Evolutionary conservation across 1,140 invertebrate genomes (phyloP).

Genomic region (Drosophila hydei): DNA sequence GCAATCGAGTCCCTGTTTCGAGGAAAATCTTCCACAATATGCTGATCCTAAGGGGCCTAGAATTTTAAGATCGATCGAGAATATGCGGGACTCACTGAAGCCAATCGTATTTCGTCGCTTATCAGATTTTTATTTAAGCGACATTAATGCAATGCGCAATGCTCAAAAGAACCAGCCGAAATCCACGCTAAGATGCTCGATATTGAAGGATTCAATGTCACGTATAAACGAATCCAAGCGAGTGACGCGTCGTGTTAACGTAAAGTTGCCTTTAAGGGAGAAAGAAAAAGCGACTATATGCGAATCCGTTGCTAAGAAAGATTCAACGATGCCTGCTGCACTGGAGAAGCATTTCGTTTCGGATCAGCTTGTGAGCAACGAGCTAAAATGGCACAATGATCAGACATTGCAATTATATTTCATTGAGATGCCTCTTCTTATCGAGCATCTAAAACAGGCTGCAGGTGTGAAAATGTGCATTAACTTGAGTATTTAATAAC

Average conservation of each 20-base stretch:
- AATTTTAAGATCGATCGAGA: constrained; percentile 16
- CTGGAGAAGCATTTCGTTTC: constrained; percentile 50
- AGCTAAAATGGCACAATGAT: constrained; percentile 26
- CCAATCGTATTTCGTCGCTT: constrained; percentile 3
- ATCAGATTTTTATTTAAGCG: background rate
- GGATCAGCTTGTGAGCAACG: constrained; percentile 41
- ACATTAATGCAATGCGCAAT: background rate
- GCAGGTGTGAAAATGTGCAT: constrained; percentile 15
- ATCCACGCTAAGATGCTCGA: too few species aligned
- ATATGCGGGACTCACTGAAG: constrained; percentile 11
- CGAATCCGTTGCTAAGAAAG: background rate
- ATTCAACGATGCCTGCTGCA: background rate
- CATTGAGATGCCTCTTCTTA: constrained; percentile 11
- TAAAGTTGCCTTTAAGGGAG: background rate
- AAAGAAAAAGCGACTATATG: background rate
- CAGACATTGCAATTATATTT: constrained; percentile 14
- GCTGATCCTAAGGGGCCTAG: background rate
- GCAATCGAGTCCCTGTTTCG: background rate
- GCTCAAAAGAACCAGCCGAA: background rate
- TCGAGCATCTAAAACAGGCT: constrained; percentile 49
- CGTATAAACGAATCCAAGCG: constrained; percentile 25
- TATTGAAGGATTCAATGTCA: constrained; percentile 25
- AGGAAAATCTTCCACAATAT: too few species aligned
- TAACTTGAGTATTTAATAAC: background rate
- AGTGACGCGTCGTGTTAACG: background rate